Evolutionary conservation across 2,888 invertebrate genomes (phyloP).

Genomic region (Serrognathus titanus): DNA sequence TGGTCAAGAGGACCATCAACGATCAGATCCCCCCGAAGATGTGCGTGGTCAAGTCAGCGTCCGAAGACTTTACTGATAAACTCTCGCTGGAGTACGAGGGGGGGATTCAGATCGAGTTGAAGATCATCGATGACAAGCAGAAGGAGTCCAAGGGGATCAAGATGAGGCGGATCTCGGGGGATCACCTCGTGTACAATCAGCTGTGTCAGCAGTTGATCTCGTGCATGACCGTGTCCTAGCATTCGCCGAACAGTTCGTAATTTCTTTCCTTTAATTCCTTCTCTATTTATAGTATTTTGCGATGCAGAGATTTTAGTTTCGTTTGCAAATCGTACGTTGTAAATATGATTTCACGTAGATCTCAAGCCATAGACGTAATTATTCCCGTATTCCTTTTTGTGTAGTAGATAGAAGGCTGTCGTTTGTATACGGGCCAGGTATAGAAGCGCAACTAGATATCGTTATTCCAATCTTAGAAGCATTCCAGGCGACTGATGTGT

Average conservation of each 20-base stretch:
- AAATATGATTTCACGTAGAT: background rate
- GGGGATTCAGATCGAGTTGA: constrained; percentile 81
- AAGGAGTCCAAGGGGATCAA: constrained; percentile 77
- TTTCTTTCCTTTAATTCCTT: constrained; percentile 2
- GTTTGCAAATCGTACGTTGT: background rate
- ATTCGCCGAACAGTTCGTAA: constrained; percentile 15
- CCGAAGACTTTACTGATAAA: constrained; percentile 36
- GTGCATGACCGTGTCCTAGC: constrained; percentile 70
- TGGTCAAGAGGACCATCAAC: constrained; percentile 76
- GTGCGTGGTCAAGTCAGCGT: constrained; percentile 51
- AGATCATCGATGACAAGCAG: constrained; percentile 66
- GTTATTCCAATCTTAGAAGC: too few relatives aligned
- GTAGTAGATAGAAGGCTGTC: too few relatives aligned
- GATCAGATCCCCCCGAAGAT: constrained; percentile 72
- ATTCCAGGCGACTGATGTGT: too few relatives aligned
- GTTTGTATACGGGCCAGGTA: too few relatives aligned
- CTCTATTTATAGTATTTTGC: constrained; percentile 10
- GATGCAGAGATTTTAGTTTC: constrained; percentile 3
- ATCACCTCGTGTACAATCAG: constrained; percentile 82
- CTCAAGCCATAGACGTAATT: background rate
- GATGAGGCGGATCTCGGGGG: constrained; percentile 82
- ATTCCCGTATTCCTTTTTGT: too few relatives aligned
- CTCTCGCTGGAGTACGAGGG: constrained; percentile 54
- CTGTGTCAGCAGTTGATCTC: constrained; percentile 84
- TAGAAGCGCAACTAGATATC: too few relatives aligned